phyloP scores from a whole-genome alignment of 2,888 invertebrate genomes.

The Drosophila picticornis region DNA sequence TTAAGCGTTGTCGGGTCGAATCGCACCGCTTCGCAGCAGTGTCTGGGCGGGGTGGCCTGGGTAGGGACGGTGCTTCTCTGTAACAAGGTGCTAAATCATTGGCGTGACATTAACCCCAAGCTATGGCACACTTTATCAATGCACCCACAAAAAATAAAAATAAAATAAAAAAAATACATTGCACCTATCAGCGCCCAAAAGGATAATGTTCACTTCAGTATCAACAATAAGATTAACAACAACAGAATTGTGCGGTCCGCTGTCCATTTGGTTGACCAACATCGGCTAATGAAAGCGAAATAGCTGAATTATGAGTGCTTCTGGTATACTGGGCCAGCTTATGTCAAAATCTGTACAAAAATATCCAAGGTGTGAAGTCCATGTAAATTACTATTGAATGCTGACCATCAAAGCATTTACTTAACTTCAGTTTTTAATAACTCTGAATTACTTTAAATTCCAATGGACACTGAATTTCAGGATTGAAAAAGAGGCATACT shows the following conservation, averaged over 20 bases:
- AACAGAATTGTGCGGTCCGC: constrained; percentile 42
- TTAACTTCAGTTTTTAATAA: neutral
- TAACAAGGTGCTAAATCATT: constrained; percentile 85
- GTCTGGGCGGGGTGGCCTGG: constrained; percentile 9
- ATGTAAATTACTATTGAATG: neutral
- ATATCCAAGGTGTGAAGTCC: neutral
- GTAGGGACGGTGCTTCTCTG: constrained; percentile 36
- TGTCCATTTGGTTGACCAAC: constrained; percentile 56
- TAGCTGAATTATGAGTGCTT: constrained; percentile 67
- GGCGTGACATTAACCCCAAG: constrained; percentile 84
- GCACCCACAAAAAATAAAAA: constrained; percentile 43
- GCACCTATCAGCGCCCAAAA: constrained; percentile 73
- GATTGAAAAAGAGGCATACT: neutral
- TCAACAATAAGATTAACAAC: constrained; percentile 43
- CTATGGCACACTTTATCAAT: constrained; percentile 84
- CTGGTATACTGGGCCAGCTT: constrained; percentile 42
- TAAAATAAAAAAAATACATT: constrained; percentile 46
- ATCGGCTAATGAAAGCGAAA: constrained; percentile 74
- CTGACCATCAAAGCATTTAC: neutral
- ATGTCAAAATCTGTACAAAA: neutral
- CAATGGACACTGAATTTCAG: neutral
- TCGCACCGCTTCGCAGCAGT: constrained; percentile 52
- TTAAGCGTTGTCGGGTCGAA: constrained; percentile 68
- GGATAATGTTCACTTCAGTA: constrained; percentile 64
- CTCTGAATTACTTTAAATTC: neutral